Evolutionary conservation across 1,140 invertebrate genomes (phyloP).

Genomic region (Cherax quadricarinatus): DNA sequence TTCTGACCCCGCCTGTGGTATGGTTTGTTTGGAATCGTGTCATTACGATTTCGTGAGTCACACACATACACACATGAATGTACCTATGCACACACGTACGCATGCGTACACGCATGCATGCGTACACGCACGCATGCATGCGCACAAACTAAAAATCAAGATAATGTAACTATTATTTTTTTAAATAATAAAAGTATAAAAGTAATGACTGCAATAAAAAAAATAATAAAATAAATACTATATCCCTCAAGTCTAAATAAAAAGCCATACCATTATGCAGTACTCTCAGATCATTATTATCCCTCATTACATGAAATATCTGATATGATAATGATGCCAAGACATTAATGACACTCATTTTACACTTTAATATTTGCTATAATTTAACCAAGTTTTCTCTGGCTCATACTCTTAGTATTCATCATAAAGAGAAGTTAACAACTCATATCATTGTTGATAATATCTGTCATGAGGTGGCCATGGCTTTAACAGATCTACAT

Average conservation of each 20-base stretch:
- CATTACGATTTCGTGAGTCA: no score
- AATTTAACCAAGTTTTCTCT: neutral
- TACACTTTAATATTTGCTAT: neutral
- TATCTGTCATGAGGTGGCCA: slow-evolving; percentile 59
- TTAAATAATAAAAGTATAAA: neutral
- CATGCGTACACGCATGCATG: neutral
- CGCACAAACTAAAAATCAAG: neutral
- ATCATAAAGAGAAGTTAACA: neutral
- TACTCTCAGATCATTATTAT: neutral
- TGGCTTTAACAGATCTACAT: slow-evolving; percentile 55
- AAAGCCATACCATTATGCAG: neutral
- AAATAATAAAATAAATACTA: neutral
- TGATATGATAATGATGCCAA: neutral
- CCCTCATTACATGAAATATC: neutral
- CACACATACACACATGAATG: neutral
- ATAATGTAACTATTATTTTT: neutral
- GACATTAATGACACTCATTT: neutral
- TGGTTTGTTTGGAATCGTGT: no score
- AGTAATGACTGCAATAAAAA: neutral
- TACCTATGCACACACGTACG: neutral
- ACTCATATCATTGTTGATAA: slow-evolving; percentile 54
- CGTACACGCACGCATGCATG: neutral
- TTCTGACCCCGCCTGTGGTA: no score
- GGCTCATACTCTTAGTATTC: neutral
- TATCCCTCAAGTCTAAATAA: neutral